Percentiles rank a stretch among this genome's conserved stretches.
Conservation (phyloP, 2,888 invertebrate genomes). For the Acleris laterana region DNA sequence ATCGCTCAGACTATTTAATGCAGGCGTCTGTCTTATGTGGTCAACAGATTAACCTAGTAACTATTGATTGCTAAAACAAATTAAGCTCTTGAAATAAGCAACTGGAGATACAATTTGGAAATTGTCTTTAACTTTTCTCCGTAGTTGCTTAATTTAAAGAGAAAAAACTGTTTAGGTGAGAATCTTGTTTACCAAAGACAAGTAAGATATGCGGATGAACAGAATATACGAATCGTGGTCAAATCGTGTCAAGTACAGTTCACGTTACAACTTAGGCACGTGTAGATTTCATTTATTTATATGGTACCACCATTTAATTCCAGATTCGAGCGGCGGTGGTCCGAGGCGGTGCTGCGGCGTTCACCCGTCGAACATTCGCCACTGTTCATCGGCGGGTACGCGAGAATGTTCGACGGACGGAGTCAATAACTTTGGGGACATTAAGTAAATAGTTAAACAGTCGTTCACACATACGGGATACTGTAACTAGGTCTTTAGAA, state of each 20-base stretch:
- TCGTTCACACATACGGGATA: conserved; percentile 6
- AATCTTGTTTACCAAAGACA: no score
- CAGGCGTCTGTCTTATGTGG: no score
- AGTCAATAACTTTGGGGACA: neutral
- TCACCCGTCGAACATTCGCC: conserved; percentile 27
- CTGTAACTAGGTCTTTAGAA: conserved; percentile 11
- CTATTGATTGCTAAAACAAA: no score
- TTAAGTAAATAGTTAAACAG: conserved; percentile 1
- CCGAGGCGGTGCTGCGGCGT: neutral
- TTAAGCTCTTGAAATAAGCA: no score
- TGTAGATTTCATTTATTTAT: neutral
- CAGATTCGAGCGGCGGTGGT: neutral
- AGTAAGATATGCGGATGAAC: no score
- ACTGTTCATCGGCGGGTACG: conserved; percentile 31
- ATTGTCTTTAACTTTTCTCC: no score
- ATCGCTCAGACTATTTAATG: no score
- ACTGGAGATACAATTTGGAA: no score
- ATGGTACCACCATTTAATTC: neutral
- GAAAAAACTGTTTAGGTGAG: no score
- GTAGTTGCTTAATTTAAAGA: no score
- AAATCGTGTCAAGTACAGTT: neutral
- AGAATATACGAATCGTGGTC: neutral
- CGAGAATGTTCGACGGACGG: conserved; percentile 29
- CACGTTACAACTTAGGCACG: neutral
- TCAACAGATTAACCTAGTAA: no score